phyloP scores from a whole-genome alignment of 2,113 vertebrate genomes.

The Orcinus orca region DNA sequence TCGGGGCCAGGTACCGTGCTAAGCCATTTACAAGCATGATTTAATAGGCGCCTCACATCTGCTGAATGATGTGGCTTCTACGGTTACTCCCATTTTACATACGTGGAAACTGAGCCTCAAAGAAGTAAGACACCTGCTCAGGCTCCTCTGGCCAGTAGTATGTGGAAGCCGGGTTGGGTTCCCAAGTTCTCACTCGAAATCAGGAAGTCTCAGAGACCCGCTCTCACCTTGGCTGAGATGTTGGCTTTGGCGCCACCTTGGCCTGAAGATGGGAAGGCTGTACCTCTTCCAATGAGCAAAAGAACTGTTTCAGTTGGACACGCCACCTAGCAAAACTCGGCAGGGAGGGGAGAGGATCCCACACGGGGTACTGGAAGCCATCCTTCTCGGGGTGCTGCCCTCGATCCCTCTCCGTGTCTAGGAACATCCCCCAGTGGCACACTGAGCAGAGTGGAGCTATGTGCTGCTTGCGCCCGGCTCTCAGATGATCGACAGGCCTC shows the following conservation, averaged over 20 bases:
- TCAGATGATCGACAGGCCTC: constrained; percentile 64
- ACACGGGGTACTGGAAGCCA: not conserved
- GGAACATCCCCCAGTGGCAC: not conserved
- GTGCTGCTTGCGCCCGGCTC: not conserved
- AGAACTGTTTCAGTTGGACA: not conserved
- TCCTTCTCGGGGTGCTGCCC: fast-evolving
- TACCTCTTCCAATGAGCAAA: not conserved
- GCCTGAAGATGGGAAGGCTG: not conserved
- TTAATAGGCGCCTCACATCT: not conserved
- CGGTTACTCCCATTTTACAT: not conserved
- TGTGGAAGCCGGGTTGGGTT: not conserved
- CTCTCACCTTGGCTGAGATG: not conserved
- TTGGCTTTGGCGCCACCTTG: too few species aligned
- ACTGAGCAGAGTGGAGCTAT: not conserved
- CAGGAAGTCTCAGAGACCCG: not conserved
- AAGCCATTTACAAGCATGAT: not conserved
- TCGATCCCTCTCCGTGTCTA: not conserved
- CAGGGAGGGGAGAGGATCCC: too few species aligned
- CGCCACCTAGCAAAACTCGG: fast-evolving
- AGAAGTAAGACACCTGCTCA: not conserved
- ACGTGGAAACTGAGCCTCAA: not conserved
- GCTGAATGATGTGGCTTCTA: not conserved
- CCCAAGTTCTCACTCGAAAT: not conserved
- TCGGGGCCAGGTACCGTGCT: not conserved
- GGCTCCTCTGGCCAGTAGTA: not conserved